These are phyloP conservation scores for Phyllostomus discolor DNA, from an alignment of 2,113 vertebrate species.

Conservation along the genomic window DNA sequence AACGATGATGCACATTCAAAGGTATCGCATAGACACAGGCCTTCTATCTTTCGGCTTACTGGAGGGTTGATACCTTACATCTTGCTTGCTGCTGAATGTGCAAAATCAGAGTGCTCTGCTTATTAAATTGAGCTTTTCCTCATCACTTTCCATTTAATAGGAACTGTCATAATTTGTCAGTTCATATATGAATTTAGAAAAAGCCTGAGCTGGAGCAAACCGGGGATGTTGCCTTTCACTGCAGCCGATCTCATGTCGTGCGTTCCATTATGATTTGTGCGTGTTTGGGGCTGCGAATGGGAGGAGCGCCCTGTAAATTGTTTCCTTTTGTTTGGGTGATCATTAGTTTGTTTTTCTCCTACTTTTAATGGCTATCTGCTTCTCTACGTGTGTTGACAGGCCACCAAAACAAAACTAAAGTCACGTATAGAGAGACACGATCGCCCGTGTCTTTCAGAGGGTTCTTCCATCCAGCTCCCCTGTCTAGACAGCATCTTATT, in stretches of 20 bases:
- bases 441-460: background rate
- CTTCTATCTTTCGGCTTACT: background rate
- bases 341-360: background rate
- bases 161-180: constrained; percentile 46
- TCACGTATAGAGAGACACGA: background rate
- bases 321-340: background rate
- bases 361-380: background rate
- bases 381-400: background rate
- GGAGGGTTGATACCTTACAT: background rate
- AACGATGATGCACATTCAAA: background rate
- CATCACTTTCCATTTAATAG: constrained; percentile 37
- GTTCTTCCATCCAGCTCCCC: background rate
- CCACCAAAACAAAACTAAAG: background rate
- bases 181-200: constrained; percentile 40
- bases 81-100: constrained; percentile 8
- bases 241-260: background rate
- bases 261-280: constrained; percentile 52
- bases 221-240: constrained; percentile 57
- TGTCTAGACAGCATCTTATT: background rate
- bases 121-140: constrained; percentile 44
- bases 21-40: background rate
- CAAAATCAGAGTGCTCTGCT: constrained; percentile 34
- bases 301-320: background rate
- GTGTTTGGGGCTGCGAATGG: constrained; percentile 52
- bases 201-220: constrained; percentile 33